Evolutionary conservation across 1,140 invertebrate genomes (phyloP).

Genomic region (Bombus haemorrhoidalis): DNA sequence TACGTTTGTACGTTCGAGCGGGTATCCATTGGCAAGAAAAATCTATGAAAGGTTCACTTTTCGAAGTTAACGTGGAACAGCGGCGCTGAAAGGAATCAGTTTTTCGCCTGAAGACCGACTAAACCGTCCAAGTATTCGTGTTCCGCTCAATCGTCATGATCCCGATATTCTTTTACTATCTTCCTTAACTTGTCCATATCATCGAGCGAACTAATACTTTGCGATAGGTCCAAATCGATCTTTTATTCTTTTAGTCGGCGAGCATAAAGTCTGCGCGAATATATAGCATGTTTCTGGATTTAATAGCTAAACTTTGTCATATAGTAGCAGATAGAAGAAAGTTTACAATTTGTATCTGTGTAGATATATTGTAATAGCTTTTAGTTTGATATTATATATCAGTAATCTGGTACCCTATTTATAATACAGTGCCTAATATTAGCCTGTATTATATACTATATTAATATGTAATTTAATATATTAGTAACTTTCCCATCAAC

Average conservation of each 20-base stretch:
- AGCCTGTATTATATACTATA: no score
- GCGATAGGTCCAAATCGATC: constrained; percentile 26
- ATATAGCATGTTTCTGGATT: neutral
- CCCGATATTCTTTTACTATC: constrained; percentile 55
- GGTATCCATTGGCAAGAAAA: constrained; percentile 55
- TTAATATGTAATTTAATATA: no score
- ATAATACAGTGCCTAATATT: no score
- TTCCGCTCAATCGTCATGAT: constrained; percentile 47
- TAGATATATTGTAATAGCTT: no score
- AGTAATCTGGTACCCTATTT: no score
- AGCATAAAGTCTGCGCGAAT: neutral
- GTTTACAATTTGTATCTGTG: no score
- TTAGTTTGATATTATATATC: no score
- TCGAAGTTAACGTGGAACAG: constrained; percentile 30
- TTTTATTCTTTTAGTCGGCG: constrained; percentile 41
- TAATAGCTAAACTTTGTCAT: no score
- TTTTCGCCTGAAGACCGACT: constrained; percentile 33
- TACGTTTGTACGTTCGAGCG: neutral
- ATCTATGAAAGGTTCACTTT: constrained; percentile 56
- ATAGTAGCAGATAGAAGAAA: no score
- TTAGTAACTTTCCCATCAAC: no score
- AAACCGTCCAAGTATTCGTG: constrained; percentile 39
- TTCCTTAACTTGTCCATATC: constrained; percentile 62
- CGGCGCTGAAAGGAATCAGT: constrained; percentile 45
- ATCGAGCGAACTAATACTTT: constrained; percentile 33